Percentiles rank a stretch among this genome's conserved stretches.
phyloP scores from a whole-genome alignment of 2,888 invertebrate species.

The Athetis lepigone region DNA sequence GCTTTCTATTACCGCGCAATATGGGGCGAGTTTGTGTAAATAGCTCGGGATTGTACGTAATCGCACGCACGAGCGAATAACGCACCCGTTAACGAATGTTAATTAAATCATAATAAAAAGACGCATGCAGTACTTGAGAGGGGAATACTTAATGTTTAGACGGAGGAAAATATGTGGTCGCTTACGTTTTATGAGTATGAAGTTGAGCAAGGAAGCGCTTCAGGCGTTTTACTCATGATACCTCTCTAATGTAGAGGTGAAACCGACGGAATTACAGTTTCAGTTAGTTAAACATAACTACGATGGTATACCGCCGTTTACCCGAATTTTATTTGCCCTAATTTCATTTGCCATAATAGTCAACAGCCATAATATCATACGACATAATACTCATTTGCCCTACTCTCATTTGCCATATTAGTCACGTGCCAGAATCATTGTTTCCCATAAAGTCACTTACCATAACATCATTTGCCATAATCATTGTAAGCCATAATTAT shows the following conservation, averaged over 20 bases:
- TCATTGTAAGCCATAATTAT: too few relatives aligned
- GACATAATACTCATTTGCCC: too few relatives aligned
- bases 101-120: constrained; percentile 87
- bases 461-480: too few relatives aligned
- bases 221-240: constrained; percentile 66
- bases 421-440: too few relatives aligned
- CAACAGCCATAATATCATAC: too few relatives aligned
- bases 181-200: constrained; percentile 57
- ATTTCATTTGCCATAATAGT: too few relatives aligned
- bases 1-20: constrained; percentile 83
- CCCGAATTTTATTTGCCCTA: too few relatives aligned
- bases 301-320: too few relatives aligned
- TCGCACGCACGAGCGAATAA: constrained; percentile 77
- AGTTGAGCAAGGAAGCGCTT: constrained; percentile 65
- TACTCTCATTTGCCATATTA: too few relatives aligned
- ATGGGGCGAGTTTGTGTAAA: constrained; percentile 64
- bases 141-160: constrained; percentile 68
- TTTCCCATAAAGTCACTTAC: too few relatives aligned
- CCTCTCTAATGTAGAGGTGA: constrained; percentile 71
- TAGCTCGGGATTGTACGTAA: constrained; percentile 69
- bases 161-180: constrained; percentile 60
- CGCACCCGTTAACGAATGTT: constrained; percentile 74
- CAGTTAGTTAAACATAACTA: constrained; percentile 76
- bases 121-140: constrained; percentile 63
- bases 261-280: constrained; percentile 73